A percentile compares a stretch with the other conserved stretches of the same genome.
These are phyloP conservation scores for Norana najaformis DNA, from an alignment of 2,888 invertebrate species.

Conservation along the genomic window DNA sequence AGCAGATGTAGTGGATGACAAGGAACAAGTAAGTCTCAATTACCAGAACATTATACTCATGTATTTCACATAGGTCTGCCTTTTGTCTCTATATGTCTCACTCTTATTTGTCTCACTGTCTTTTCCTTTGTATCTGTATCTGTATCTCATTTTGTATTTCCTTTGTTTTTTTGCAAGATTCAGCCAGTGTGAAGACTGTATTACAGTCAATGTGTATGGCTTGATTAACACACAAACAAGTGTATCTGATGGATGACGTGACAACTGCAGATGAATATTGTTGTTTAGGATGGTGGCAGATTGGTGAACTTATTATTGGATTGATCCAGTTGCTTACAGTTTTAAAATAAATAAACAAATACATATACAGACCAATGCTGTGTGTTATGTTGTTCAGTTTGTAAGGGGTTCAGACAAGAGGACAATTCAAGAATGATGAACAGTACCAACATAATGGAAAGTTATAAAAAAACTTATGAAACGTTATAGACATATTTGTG, in stretches of 20 bases:
- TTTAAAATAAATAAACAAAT: not conserved
- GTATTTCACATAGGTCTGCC: not conserved
- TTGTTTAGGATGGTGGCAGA: not conserved
- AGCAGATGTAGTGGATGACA: constrained; percentile 91
- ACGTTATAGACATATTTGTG: too few relatives aligned
- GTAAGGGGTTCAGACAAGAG: not conserved
- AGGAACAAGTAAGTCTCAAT: constrained; percentile 74
- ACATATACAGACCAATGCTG: not conserved
- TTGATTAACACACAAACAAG: not conserved
- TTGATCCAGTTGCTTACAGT: not conserved
- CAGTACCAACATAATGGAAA: too few relatives aligned
- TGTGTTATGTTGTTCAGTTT: not conserved
- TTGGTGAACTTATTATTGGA: not conserved
- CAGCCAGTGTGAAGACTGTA: not conserved
- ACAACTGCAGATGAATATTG: not conserved
- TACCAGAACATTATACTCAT: not conserved
- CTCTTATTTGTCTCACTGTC: not conserved
- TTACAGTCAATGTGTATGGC: not conserved
- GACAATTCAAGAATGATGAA: too few relatives aligned
- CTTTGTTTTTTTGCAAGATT: not conserved
- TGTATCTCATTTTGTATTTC: too few relatives aligned
- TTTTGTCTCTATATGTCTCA: too few relatives aligned
- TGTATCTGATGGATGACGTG: not conserved
- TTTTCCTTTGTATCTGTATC: too few relatives aligned
- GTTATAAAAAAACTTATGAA: too few relatives aligned